Conservation (phyloP, 2,113 vertebrate genomes). For the Perca fluviatilis region DNA sequence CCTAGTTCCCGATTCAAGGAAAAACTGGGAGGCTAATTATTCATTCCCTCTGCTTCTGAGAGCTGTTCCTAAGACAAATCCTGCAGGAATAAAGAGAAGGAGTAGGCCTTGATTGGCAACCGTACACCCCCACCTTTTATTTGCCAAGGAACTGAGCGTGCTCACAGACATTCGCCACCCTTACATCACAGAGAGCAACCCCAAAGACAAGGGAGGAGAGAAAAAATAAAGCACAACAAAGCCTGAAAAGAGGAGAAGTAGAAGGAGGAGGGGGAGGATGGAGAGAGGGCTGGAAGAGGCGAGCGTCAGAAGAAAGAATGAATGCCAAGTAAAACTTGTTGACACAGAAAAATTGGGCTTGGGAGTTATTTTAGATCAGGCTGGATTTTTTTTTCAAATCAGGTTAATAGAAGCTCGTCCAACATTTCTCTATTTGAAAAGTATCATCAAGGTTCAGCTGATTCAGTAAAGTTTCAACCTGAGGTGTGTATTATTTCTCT, state of each 20-base stretch:
- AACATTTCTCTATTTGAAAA: not conserved
- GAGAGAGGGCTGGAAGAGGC: slow-evolving; percentile 67
- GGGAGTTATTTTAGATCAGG: slow-evolving; percentile 44
- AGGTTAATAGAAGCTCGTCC: slow-evolving; percentile 2
- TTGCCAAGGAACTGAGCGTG: slow-evolving; percentile 71
- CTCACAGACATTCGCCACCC: slow-evolving; percentile 68
- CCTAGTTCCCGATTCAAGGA: slow-evolving; percentile 70
- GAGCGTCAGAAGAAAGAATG: slow-evolving; percentile 56
- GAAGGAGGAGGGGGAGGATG: slow-evolving; percentile 36
- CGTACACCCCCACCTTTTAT: slow-evolving; percentile 74
- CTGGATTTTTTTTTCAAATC: slow-evolving; percentile 16
- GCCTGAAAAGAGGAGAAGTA: slow-evolving; percentile 65
- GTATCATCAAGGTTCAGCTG: not conserved
- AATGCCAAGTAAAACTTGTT: slow-evolving; percentile 76
- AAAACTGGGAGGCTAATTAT: slow-evolving; percentile 76
- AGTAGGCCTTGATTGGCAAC: slow-evolving; percentile 78
- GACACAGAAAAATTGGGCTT: slow-evolving; percentile 65
- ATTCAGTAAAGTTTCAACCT: slow-evolving; percentile 9
- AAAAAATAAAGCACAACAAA: slow-evolving; percentile 69
- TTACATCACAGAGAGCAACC: slow-evolving; percentile 75
- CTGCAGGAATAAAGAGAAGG: slow-evolving; percentile 71
- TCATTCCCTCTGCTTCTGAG: slow-evolving; percentile 73
- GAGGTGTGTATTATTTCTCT: slow-evolving; percentile 1
- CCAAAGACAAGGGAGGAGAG: slow-evolving; percentile 69
- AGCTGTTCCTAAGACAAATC: slow-evolving; percentile 72